These are phyloP conservation scores for Pemphigus obesinymphae DNA, from an alignment of 1,140 invertebrate species.

Conservation along the genomic window DNA sequence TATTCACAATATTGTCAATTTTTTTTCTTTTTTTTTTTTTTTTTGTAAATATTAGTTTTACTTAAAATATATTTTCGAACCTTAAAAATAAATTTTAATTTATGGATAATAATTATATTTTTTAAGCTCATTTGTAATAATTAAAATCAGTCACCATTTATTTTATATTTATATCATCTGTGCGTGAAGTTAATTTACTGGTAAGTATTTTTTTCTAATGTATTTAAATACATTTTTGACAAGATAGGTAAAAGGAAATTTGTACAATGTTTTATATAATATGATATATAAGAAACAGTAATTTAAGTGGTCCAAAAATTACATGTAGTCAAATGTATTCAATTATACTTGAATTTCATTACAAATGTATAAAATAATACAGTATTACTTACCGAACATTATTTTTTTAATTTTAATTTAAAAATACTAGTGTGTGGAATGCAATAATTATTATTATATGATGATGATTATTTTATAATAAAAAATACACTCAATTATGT, in stretches of 20 bases:
- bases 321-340: background rate
- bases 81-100: background rate
- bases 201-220: conserved; percentile 5
- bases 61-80: background rate
- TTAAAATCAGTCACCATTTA: background rate
- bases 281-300: too few species aligned
- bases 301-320: background rate
- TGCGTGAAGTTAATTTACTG: background rate
- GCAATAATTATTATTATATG: too few species aligned
- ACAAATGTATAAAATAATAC: background rate
- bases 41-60: conserved; percentile 1
- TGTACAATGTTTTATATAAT: too few species aligned
- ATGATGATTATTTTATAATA: too few species aligned
- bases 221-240: background rate
- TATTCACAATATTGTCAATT: conserved; percentile 4
- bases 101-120: background rate
- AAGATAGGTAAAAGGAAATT: background rate
- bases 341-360: background rate
- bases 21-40: conserved; percentile 16
- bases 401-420: too few species aligned
- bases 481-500: too few species aligned
- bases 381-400: too few species aligned
- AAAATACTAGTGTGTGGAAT: too few species aligned
- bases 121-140: background rate
- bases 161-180: background rate